Evolutionary conservation across 53 echinoderm and acorn worm genomes (phyloP), one percentile per base, ranked within the genome.

Genomic region (Luidia sarsii): DNA sequence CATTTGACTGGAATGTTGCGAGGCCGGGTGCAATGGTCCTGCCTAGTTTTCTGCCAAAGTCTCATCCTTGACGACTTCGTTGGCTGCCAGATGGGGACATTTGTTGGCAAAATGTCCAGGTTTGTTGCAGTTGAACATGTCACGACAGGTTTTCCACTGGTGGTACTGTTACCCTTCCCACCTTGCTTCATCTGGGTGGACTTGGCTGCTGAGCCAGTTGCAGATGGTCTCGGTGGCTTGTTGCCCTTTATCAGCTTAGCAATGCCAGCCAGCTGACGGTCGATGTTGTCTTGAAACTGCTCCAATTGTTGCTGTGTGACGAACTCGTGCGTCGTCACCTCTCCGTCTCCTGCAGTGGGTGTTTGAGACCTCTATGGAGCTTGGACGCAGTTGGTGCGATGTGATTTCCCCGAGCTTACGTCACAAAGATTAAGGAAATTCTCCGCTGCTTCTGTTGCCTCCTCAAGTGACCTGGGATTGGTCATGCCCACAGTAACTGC

Each of bases 121-220:
- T 34, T 84, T 61, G 6, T 64, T 71, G 64, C 89, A 89, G 18
- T 84, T 83, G 31, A 46, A n/a, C n/a, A n/a, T n/a, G n/a, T n/a
- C n/a, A n/a, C n/a, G n/a, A n/a, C n/a, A n/a, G n/a, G n/a, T n/a
- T n/a, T n/a, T n/a, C n/a, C n/a, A n/a, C n/a, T n/a, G n/a, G n/a
- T n/a, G n/a, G n/a, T n/a, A n/a, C n/a, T n/a, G n/a, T n/a, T n/a
- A n/a, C n/a, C n/a, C n/a, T n/a, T n/a, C n/a, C n/a, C n/a, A n/a
- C n/a, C n/a, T n/a, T n/a, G n/a, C n/a, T n/a, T n/a, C n/a, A n/a
- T n/a, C n/a, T n/a, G n/a, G n/a, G n/a, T n/a, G n/a, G n/a, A n/a
- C n/a, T n/a, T n/a, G n/a, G n/a, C n/a, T n/a, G n/a, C n/a, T n/a
- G n/a, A n/a, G n/a, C n/a, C n/a, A n/a, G n/a, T n/a, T n/a, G n/a